These are phyloP conservation scores for Gadus macrocephalus DNA, from an alignment of 2,113 vertebrate species.

Conservation along the genomic window DNA sequence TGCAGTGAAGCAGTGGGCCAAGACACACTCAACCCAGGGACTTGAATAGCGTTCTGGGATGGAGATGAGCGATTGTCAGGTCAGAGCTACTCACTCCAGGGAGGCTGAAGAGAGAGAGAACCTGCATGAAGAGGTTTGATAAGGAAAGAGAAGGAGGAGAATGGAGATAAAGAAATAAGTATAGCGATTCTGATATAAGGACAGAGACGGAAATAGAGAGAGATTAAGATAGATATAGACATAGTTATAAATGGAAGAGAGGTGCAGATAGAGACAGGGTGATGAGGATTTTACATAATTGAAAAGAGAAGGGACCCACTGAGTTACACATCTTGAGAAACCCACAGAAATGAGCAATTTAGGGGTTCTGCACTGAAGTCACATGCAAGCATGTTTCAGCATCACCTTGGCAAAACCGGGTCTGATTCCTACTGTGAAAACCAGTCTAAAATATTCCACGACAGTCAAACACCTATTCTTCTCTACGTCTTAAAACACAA, in stretches of 20 bases:
- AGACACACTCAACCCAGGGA: constrained; percentile 37
- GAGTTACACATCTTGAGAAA: background rate
- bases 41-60: constrained; percentile 40
- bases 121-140: too few relatives aligned
- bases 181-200: background rate
- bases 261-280: background rate
- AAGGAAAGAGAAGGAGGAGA: constrained; percentile 7
- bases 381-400: background rate
- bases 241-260: background rate
- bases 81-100: constrained; percentile 23
- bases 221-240: background rate
- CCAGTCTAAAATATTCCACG: constrained; percentile 27
- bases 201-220: background rate
- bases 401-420: constrained; percentile 6
- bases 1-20: constrained; percentile 44
- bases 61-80: constrained; percentile 30
- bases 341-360: background rate
- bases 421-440: constrained; percentile 37
- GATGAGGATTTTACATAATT: too few relatives aligned
- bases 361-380: background rate
- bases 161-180: background rate
- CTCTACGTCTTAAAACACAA: background rate
- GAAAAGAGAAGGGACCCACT: too few relatives aligned
- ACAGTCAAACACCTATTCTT: constrained; percentile 26
- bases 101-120: too few relatives aligned